phyloP scores from a whole-genome alignment of 2,797 vertebrate genomes.

The Melanotaenia maccullochi region DNA sequence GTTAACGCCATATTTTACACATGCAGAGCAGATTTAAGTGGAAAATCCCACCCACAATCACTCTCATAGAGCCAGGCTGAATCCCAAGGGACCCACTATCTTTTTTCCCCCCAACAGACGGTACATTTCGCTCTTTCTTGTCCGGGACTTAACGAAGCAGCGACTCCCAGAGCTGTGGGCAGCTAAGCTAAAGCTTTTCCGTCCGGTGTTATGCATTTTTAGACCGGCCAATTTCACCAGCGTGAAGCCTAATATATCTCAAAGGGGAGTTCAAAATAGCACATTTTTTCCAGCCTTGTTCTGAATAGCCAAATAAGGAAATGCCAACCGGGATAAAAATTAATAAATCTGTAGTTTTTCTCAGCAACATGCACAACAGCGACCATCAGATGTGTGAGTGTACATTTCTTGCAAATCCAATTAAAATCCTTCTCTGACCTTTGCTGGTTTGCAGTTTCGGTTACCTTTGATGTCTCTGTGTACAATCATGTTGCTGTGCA shows the following conservation, averaged over 20 bases:
- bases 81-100: slow-evolving; percentile 64
- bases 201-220: slow-evolving; percentile 69
- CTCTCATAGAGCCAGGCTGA: slow-evolving; percentile 33
- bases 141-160: slow-evolving; percentile 43
- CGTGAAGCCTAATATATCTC: slow-evolving; percentile 60
- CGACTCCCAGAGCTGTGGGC: slow-evolving; percentile 61
- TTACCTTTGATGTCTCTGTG: slow-evolving; percentile 95
- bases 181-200: slow-evolving; percentile 71
- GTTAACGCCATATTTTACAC: slow-evolving; percentile 46
- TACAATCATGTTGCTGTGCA: slow-evolving; percentile 96
- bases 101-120: slow-evolving; percentile 56
- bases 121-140: slow-evolving; percentile 59
- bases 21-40: slow-evolving; percentile 53
- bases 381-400: slow-evolving; percentile 12
- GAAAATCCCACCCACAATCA: slow-evolving; percentile 71
- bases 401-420: slow-evolving; percentile 35
- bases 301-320: slow-evolving; percentile 49
- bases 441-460: neutral
- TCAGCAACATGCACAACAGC: slow-evolving; percentile 11
- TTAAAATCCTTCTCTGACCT: slow-evolving; percentile 43
- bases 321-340: slow-evolving; percentile 39
- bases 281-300: slow-evolving; percentile 53
- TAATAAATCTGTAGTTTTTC: slow-evolving; percentile 32
- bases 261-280: slow-evolving; percentile 58
- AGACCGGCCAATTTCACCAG: slow-evolving; percentile 61